Base-by-base conservation (phyloP, 1,140 invertebrate genomes). In the Drosophila tani region DNA sequence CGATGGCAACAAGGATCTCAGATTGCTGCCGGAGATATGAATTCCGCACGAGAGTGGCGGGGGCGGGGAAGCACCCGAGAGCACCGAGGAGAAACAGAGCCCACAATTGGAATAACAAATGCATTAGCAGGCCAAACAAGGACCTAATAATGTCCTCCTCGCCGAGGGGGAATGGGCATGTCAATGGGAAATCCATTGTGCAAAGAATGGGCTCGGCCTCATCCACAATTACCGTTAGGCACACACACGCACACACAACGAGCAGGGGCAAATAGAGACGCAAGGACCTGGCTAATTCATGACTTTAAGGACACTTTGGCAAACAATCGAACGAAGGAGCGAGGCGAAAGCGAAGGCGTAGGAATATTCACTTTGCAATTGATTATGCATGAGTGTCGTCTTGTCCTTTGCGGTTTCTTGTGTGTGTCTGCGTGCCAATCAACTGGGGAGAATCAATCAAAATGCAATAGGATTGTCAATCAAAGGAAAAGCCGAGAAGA, bases 401-500 rank as follows among this genome's bases (percentile, higher is more conserved):
- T 53, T 67, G 69, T 58, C 62, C 41, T 67, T 35, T 66, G 64
- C 60, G 47, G 60, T 67, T 43, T 14, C 21, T 14, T 24, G 49
- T 17, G 4, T 74, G 57, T 82, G 63, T 64, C 21, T 24, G 70
- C 38, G 58, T 60, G 75, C 47, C 84, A 87, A 87, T 83, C 84
- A 88, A 78, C 68, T 75, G 50, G 49, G 67, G 50, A 53, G 84
- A 87, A 78, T 88, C 83, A 87, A 87, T 87, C 83, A 88, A 87
- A 87, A 78, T 71, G 84, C 80, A 87, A 87, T 88, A 75, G 74
- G 64, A 86, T 83, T 88, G 68, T 65, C 76, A 83, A 84, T 80
- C 62, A 83, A 45, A 50, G 56, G 35, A 8, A 76, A 49, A 59
- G 50, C 53, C 64, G 46, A 21, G 55, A 45, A 55, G 27, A 49